Evolutionary conservation across 2,888 invertebrate genomes (phyloP).

Genomic region (Epirrhoe alternata): DNA sequence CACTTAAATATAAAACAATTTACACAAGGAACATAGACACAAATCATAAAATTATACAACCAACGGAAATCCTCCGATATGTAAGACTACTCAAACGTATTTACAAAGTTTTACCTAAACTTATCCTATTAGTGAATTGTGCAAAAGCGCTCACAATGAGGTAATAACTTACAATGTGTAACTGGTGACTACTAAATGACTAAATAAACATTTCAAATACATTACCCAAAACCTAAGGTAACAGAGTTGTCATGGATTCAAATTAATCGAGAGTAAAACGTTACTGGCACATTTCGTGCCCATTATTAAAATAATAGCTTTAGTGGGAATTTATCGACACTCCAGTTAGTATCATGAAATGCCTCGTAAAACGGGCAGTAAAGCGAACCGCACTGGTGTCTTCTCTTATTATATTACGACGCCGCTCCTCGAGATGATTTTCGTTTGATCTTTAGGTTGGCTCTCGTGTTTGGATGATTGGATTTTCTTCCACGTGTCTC

Average conservation of each 20-base stretch:
- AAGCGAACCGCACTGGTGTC: conserved; percentile 63
- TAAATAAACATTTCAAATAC: conserved; percentile 66
- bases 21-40: conserved; percentile 61
- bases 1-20: conserved; percentile 44
- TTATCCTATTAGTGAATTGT: conserved; percentile 76
- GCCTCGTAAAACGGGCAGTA: conserved; percentile 72
- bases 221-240: conserved; percentile 73
- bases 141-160: conserved; percentile 83
- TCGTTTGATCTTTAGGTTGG: conserved; percentile 73
- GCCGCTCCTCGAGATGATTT: conserved; percentile 80
- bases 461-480: conserved; percentile 84
- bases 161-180: conserved; percentile 82
- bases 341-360: conserved; percentile 68
- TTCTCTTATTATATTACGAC: conserved; percentile 77
- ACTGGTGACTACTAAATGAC: conserved; percentile 83
- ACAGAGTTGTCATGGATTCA: conserved; percentile 78
- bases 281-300: conserved; percentile 52
- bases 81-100: conserved; percentile 52
- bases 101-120: conserved; percentile 61
- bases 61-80: conserved; percentile 42
- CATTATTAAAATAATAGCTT: conserved; percentile 61
- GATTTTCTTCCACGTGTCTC: conserved; percentile 92
- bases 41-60: conserved; percentile 52
- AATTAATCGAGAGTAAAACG: conserved; percentile 47
- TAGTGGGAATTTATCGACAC: conserved; percentile 77